phyloP scores from a whole-genome alignment of 2,113 vertebrate genomes.

The Petromus typicus region DNA sequence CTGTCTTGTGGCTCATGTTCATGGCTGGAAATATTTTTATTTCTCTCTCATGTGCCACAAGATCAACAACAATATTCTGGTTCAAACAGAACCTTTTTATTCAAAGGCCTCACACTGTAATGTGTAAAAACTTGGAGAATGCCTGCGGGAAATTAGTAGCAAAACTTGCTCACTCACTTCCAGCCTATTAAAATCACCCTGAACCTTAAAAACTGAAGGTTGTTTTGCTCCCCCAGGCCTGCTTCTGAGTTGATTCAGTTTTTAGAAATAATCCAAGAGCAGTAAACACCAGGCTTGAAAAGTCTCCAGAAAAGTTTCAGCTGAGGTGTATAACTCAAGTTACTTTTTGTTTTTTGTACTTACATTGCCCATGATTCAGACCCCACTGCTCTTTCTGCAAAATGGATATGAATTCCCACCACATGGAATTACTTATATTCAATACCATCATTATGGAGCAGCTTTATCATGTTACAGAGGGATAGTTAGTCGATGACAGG shows the following conservation, averaged over 20 bases:
- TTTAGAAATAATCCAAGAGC: constrained; percentile 58
- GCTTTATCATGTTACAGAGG: constrained; percentile 77
- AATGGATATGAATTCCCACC: constrained; percentile 57
- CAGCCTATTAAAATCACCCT: constrained; percentile 27
- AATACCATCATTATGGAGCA: constrained; percentile 48
- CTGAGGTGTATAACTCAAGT: not conserved
- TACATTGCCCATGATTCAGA: constrained; percentile 21
- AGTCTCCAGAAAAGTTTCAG: constrained; percentile 44
- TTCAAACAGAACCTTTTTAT: constrained; percentile 65
- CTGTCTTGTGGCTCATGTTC: not conserved
- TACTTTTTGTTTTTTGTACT: constrained; percentile 56
- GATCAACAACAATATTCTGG: constrained; percentile 11
- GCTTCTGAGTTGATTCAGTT: not conserved
- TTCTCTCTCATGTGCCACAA: constrained; percentile 21
- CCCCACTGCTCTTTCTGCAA: constrained; percentile 40
- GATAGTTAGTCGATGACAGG: constrained; percentile 60
- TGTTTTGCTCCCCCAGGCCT: constrained; percentile 40
- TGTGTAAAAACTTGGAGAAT: constrained; percentile 7
- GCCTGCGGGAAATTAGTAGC: constrained; percentile 50
- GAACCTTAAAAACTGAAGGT: constrained; percentile 31
- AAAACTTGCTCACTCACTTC: not conserved
- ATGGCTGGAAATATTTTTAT: constrained; percentile 47
- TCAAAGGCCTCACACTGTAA: constrained; percentile 49
- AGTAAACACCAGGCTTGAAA: constrained; percentile 37
- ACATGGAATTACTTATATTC: constrained; percentile 73